phyloP scores from a whole-genome alignment of 2,797 vertebrate genomes.

The Tokudaia muenninki region DNA sequence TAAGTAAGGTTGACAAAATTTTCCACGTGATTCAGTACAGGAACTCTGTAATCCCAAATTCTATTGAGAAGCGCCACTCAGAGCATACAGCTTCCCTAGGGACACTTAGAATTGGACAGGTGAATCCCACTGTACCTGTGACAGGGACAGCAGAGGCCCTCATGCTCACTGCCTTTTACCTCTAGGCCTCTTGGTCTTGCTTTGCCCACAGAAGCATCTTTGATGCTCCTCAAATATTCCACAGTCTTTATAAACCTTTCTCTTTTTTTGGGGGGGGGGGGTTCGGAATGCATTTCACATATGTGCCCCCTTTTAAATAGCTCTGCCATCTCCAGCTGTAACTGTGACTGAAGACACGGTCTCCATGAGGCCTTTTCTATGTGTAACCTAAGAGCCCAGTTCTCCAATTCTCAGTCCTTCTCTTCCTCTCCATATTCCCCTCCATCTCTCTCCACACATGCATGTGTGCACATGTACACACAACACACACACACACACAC shows the following conservation, averaged over 20 bases:
- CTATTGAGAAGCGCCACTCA: neutral
- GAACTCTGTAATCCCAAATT: neutral
- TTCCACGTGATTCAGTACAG: neutral
- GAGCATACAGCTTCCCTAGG: neutral
- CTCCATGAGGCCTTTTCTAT: neutral
- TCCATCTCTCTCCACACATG: neutral
- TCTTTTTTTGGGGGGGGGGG: neutral
- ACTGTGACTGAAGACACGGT: neutral
- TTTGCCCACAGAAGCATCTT: neutral
- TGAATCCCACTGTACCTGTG: neutral
- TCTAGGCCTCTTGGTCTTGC: neutral
- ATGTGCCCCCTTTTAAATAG: no score
- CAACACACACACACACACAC: neutral
- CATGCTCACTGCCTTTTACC: neutral
- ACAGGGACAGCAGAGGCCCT: neutral
- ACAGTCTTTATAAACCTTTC: neutral
- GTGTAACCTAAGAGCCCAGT: neutral
- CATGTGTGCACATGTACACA: neutral
- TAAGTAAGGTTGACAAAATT: slow-evolving; percentile 43
- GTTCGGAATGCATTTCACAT: neutral
- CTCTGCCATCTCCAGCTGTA: neutral
- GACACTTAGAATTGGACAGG: neutral
- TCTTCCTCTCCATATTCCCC: neutral
- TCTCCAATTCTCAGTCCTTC: neutral
- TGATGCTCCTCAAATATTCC: neutral